phyloP scores from a whole-genome alignment of 2,888 invertebrate species.

The Eupithecia insigniata region DNA sequence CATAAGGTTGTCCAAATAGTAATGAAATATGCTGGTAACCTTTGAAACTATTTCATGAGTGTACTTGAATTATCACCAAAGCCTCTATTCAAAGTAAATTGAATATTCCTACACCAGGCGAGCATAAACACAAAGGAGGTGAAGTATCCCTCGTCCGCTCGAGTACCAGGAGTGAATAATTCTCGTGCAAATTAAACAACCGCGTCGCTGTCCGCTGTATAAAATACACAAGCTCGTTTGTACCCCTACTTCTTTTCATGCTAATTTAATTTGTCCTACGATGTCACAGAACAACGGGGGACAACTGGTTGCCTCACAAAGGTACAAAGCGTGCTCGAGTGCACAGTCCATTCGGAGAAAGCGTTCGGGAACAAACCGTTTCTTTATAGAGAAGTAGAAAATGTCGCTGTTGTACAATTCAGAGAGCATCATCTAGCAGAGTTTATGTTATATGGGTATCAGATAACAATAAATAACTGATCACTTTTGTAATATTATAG shows the following conservation, averaged over 20 bases:
- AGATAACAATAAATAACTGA: no score
- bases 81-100: constrained; percentile 14
- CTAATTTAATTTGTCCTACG: constrained; percentile 63
- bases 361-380: neutral
- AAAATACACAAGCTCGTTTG: constrained; percentile 59
- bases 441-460: no score
- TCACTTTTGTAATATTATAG: no score
- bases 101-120: constrained; percentile 37
- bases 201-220: constrained; percentile 41
- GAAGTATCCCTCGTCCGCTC: constrained; percentile 44
- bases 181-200: constrained; percentile 56
- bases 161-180: constrained; percentile 46
- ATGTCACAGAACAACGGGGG: constrained; percentile 33
- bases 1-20: neutral
- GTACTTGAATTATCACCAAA: constrained; percentile 1
- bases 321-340: constrained; percentile 8
- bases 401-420: neutral
- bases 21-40: neutral
- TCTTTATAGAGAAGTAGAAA: neutral
- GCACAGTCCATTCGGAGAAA: neutral
- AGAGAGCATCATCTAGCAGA: no score
- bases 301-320: constrained; percentile 27
- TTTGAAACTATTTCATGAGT: neutral
- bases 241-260: constrained; percentile 58
- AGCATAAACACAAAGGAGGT: constrained; percentile 45